Evolutionary conservation across 2,888 invertebrate genomes (phyloP).

Genomic region (Dryocosmus kuriphilus): DNA sequence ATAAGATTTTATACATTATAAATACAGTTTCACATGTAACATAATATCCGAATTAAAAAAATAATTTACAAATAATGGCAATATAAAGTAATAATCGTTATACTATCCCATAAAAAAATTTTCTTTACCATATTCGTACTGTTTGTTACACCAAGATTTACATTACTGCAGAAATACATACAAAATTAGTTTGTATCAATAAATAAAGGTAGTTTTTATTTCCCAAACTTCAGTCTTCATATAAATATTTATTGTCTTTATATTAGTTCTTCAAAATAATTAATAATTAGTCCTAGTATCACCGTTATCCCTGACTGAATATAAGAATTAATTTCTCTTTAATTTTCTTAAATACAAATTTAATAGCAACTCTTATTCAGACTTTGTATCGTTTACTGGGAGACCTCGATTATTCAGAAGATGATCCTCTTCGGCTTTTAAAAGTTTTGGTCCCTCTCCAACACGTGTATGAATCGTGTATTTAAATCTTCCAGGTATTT

Average conservation of each 20-base stretch:
- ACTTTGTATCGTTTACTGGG: constrained; percentile 66
- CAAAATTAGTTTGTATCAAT: background rate
- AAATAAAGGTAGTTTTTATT: background rate
- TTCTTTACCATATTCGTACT: background rate
- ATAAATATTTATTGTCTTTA: background rate
- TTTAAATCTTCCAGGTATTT: constrained; percentile 82
- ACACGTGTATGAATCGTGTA: constrained; percentile 91
- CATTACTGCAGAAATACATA: background rate
- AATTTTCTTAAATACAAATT: background rate
- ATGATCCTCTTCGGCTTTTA: constrained; percentile 77
- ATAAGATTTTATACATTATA: too few species aligned
- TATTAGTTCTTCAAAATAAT: background rate
- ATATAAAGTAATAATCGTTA: too few species aligned
- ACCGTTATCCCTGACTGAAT: background rate
- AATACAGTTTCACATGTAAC: too few species aligned
- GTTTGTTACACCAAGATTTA: background rate
- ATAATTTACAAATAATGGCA: too few species aligned
- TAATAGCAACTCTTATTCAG: background rate
- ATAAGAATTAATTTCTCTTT: constrained; percentile 12
- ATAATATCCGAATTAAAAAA: too few species aligned
- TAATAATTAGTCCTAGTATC: background rate
- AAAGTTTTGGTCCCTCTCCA: constrained; percentile 87
- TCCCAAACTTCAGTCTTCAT: background rate
- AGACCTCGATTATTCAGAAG: constrained; percentile 79
- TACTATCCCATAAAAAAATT: background rate